Evolutionary conservation across 2,888 invertebrate species (phyloP), one percentile per base, ranked within the genome.

Genomic region (Reticulitermes lucifugus): DNA sequence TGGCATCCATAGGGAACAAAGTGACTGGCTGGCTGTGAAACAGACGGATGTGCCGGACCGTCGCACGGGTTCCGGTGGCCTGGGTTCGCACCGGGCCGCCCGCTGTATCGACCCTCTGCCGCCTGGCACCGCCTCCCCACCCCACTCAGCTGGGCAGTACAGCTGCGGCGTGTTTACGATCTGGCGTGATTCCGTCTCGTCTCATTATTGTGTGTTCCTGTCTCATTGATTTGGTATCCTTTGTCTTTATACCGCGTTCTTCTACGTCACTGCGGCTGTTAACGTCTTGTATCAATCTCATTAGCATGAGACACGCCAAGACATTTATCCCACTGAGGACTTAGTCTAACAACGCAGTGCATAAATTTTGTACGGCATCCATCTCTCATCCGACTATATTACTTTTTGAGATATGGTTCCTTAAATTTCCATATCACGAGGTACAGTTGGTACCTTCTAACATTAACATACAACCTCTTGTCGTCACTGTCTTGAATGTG

Each of bases 61-160:
- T 35, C 35, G 35, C 35, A 35, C 35, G 35, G 35, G 35, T 35
- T 35, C 35, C 3, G 35, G 35, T 35, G 35, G 35, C 65, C 65
- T 65, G 65, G 25, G n/a, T 25, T 25, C 65, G n/a, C n/a, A n/a
- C 65, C 65, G 9, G 65, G 65, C 65, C 65, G 60, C 65, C 65
- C n/a, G 65, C 65, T 65, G 25, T 65, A 65, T 65, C 65, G 65
- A 65, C 65, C 65, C 65, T 65, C 65, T 55, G 55, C 55, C 18
- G 55, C 18, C 55, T 55, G 14, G 55, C 55, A 55, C 55, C 25
- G n/a, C 65, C 12, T 7, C n/a, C 65, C 65, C n/a, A n/a, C 25
- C 60, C 14, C 60, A 22, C 60, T 46, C 46, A 46, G 46, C 46
- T 46, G 46, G 46, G 46, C 46, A 46, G 46, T 46, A 60, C 60